Evolutionary conservation across 1,140 invertebrate genomes (phyloP), one percentile per base, ranked within the genome.

Genomic region (Pissodes strobi): DNA sequence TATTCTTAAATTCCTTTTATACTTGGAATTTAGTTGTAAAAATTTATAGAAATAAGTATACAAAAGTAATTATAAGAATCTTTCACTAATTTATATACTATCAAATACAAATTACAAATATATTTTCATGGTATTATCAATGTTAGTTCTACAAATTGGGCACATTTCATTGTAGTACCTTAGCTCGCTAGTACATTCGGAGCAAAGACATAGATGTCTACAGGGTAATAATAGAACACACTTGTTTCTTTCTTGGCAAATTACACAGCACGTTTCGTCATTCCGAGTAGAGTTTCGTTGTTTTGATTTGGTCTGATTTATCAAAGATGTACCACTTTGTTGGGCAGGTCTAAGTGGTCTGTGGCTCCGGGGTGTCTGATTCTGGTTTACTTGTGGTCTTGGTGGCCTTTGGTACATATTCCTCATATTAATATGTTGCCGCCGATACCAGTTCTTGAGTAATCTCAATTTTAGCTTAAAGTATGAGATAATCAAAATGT

Each of bases 171-270:
- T 61, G 41, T 71, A 71, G n/a, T 51, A 49, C 38, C 48, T 60
- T 34, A 71, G 30, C 34, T 53, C 62, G 12, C 27, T 21, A 8
- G 30, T 58, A 63, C 70, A 72, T 56, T 68, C 63, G n/a, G n/a
- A 22, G 49, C 70, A 72, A 21, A 68, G 39, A 41, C 70, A 72
- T 23, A 72, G 17, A 61, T 72, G 70, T 51, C 45, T 68, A 34
- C 70, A 72, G 12, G 68, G 68, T 19, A 72, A 45, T 13, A 72
- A 43, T 27, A 72, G 34, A 27, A 72, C 49, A 59, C 68, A 72
- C 51, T 70, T 70, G 1, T 6, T 39, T n/a, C 48, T 23, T 39
- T 72, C 70, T 45, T 70, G 66, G 22, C 70, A 72, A 23, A 70
- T 64, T 4, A 72, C 63, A 66, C 70, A 72, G 27, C n/a, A 64